phyloP scores from a whole-genome alignment of 2,797 vertebrate species.

The Eurystomus glaucurus region DNA sequence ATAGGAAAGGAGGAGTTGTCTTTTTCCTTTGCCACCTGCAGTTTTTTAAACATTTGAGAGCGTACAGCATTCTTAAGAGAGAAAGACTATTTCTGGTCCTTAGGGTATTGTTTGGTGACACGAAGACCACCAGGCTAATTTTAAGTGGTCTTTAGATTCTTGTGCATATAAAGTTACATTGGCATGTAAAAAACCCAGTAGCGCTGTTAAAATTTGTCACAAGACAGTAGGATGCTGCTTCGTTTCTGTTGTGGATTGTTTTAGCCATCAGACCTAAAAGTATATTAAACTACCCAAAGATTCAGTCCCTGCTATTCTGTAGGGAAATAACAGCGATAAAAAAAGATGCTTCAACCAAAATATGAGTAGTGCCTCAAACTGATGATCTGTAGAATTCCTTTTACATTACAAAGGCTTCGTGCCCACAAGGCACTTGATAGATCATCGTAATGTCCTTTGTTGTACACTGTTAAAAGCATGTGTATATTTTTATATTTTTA shows the following conservation, averaged over 20 bases:
- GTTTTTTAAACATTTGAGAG: not conserved
- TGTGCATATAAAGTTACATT: not conserved
- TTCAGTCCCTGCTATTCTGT: not conserved
- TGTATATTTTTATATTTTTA: conserved; percentile 77
- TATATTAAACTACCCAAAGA: not conserved
- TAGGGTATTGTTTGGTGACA: not conserved
- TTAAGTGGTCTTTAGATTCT: not conserved
- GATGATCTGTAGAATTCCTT: conserved; percentile 24
- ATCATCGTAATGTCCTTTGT: conserved; percentile 53
- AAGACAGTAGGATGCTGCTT: conserved; percentile 27
- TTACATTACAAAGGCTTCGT: conserved; percentile 31
- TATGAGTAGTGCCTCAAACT: not conserved
- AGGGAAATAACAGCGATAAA: not conserved
- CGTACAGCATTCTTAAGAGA: not conserved
- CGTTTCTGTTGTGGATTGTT: conserved; percentile 31
- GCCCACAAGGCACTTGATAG: conserved; percentile 37
- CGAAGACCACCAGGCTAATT: not conserved
- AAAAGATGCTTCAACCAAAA: not conserved
- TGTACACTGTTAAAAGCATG: conserved; percentile 70
- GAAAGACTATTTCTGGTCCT: not conserved
- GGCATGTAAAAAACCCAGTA: not conserved
- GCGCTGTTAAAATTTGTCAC: not conserved
- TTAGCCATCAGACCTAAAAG: not conserved
- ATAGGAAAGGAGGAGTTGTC: not conserved
- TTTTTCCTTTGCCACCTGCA: not conserved